Conservation (phyloP, 2,113 vertebrate genomes). For the Diadophis punctatus region DNA sequence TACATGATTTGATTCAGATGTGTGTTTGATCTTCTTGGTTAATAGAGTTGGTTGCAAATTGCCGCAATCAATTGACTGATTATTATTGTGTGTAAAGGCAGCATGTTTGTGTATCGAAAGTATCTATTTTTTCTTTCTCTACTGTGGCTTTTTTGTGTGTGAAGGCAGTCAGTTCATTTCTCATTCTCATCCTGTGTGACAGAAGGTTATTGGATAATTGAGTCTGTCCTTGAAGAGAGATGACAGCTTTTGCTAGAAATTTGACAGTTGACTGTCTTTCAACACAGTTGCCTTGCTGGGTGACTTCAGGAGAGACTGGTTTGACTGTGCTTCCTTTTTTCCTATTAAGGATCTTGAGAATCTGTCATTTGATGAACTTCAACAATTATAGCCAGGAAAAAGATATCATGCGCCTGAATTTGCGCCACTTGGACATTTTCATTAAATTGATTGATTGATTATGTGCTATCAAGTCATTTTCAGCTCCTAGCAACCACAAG, state of each 20-base stretch:
- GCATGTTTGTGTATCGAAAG: accelerated
- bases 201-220: conserved; percentile 10
- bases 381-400: background rate
- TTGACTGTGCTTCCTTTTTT: background rate
- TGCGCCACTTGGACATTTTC: background rate
- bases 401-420: background rate
- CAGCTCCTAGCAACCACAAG: background rate
- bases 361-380: background rate
- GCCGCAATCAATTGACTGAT: background rate
- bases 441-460: background rate
- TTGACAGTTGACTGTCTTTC: background rate
- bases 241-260: background rate
- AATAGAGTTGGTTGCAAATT: background rate
- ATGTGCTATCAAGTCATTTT: background rate
- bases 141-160: background rate
- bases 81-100: background rate
- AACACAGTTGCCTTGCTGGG: background rate
- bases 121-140: background rate
- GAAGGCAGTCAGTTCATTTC: background rate
- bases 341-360: background rate
- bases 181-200: background rate
- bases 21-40: background rate
- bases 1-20: background rate
- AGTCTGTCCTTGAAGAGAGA: accelerated
- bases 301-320: background rate